Evolutionary conservation across 2,888 invertebrate species (phyloP).

Genomic region (Meliscaeva auricollis): DNA sequence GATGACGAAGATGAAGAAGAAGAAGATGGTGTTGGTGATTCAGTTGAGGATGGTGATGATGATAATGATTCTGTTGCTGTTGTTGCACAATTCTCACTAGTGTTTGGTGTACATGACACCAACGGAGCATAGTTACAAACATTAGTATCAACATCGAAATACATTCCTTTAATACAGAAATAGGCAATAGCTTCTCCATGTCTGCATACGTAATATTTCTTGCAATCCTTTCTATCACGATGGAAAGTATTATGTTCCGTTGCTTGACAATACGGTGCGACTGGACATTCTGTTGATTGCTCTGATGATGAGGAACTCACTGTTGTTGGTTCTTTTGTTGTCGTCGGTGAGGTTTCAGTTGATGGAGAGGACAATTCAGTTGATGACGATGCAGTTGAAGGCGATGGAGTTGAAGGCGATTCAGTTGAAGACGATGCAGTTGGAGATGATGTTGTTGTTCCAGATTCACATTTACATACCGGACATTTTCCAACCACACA

Average conservation of each 20-base stretch:
- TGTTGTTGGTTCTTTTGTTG: background rate
- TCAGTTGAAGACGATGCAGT: background rate
- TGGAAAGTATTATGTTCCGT: slow-evolving; percentile 3
- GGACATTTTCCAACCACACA: slow-evolving; percentile 75
- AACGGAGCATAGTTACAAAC: slow-evolving; percentile 27
- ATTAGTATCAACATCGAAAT: slow-evolving; percentile 20
- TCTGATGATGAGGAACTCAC: background rate
- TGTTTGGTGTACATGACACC: slow-evolving; percentile 10
- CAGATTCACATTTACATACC: slow-evolving; percentile 59
- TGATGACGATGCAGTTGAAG: slow-evolving; percentile 1
- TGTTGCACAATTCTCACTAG: slow-evolving; percentile 1
- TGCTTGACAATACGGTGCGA: background rate
- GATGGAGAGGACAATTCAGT: background rate
- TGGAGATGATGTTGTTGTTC: background rate
- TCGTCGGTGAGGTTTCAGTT: background rate
- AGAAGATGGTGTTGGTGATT: too few species aligned
- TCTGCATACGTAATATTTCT: slow-evolving; percentile 33
- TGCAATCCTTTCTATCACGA: slow-evolving; percentile 18
- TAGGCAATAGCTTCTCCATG: background rate
- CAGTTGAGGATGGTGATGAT: too few species aligned
- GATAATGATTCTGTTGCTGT: background rate
- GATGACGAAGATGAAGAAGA: too few species aligned
- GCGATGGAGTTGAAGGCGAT: background rate
- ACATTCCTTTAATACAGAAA: background rate
- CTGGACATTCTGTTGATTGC: background rate